Evolutionary conservation across 2,888 invertebrate genomes (phyloP).

Genomic region (Polylopha cassiicola): DNA sequence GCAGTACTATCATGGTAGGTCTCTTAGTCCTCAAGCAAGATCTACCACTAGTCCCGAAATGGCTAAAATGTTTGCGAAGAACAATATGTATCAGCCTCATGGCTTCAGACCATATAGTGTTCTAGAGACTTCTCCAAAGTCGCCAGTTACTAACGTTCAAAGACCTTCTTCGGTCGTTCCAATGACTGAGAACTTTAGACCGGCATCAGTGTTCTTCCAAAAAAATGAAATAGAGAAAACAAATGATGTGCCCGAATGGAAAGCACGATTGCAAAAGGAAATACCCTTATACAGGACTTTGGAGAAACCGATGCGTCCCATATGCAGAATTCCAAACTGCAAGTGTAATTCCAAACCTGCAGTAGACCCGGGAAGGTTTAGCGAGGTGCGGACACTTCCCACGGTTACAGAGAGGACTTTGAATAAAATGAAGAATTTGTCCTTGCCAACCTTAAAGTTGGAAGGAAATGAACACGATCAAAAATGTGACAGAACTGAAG

Average conservation of each 20-base stretch:
- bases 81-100: slow-evolving; percentile 45
- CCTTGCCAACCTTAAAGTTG: slow-evolving; percentile 65
- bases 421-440: slow-evolving; percentile 58
- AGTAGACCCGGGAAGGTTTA: slow-evolving; percentile 45
- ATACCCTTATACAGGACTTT: slow-evolving; percentile 47
- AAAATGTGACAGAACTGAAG: slow-evolving; percentile 43
- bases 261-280: slow-evolving; percentile 58
- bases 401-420: slow-evolving; percentile 53
- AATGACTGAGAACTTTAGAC: slow-evolving; percentile 62
- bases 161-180: slow-evolving; percentile 69
- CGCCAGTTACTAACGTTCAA: slow-evolving; percentile 46
- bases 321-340: slow-evolving; percentile 66
- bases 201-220: slow-evolving; percentile 60
- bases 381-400: slow-evolving; percentile 57
- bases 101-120: slow-evolving; percentile 66
- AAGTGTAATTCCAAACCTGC: slow-evolving; percentile 54
- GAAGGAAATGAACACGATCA: slow-evolving; percentile 53
- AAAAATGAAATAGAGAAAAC: slow-evolving; percentile 44
- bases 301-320: slow-evolving; percentile 55
- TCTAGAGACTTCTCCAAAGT: slow-evolving; percentile 53
- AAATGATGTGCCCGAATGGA: slow-evolving; percentile 64
- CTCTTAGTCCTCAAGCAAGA: slow-evolving; percentile 43
- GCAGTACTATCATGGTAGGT: slow-evolving; percentile 48
- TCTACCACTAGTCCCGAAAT: slow-evolving; percentile 47
- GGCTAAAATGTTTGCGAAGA: slow-evolving; percentile 45